Evolutionary conservation across 2,888 invertebrate genomes (phyloP).

Genomic region (Eupithecia insigniata): DNA sequence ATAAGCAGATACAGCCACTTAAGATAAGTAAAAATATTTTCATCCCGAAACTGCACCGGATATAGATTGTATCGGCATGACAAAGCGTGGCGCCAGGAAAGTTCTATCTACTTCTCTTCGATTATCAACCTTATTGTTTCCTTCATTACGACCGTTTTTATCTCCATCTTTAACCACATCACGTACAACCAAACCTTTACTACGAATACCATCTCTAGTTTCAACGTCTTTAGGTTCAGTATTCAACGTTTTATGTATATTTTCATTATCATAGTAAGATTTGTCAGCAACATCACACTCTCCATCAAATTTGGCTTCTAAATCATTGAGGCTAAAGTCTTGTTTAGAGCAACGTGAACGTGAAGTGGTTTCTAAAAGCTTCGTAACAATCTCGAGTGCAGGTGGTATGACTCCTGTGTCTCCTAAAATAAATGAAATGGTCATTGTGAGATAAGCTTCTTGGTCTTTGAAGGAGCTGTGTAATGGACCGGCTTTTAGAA

Average conservation of each 20-base stretch:
- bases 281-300: slow-evolving; percentile 63
- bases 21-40: slow-evolving; percentile 84
- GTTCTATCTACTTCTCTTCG: slow-evolving; percentile 34
- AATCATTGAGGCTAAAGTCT: slow-evolving; percentile 37
- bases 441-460: slow-evolving; percentile 76
- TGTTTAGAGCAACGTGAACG: slow-evolving; percentile 46
- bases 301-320: slow-evolving; percentile 43
- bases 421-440: slow-evolving; percentile 82
- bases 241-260: slow-evolving; percentile 41
- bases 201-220: slow-evolving; percentile 49
- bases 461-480: slow-evolving; percentile 50
- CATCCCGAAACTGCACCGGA: slow-evolving; percentile 84
- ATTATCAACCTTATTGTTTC: slow-evolving; percentile 48
- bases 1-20: slow-evolving; percentile 84
- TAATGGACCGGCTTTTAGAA: slow-evolving; percentile 52
- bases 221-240: slow-evolving; percentile 48
- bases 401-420: slow-evolving; percentile 80
- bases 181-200: slow-evolving; percentile 41
- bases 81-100: slow-evolving; percentile 81
- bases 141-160: slow-evolving; percentile 37
- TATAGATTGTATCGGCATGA: slow-evolving; percentile 82
- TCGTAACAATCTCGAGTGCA: slow-evolving; percentile 76
- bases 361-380: slow-evolving; percentile 81
- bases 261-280: slow-evolving; percentile 63
- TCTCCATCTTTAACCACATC: slow-evolving; percentile 38